Conservation (phyloP, 2,888 invertebrate genomes). For the Dendrolimus houi region DNA sequence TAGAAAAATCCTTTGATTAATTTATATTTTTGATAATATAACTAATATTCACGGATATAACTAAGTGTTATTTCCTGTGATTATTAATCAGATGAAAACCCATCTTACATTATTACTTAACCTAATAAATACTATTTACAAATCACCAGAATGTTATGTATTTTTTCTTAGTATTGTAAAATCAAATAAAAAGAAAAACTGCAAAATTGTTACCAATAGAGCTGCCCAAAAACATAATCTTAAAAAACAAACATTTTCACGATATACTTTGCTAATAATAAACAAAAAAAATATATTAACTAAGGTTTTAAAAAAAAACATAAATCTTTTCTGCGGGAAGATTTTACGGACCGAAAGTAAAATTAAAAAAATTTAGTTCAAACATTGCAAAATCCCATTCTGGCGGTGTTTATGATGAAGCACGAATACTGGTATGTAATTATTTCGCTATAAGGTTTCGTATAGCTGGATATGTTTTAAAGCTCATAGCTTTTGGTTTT, state of each 20-base stretch:
- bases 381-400: conserved; percentile 62
- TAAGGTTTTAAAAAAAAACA: background rate
- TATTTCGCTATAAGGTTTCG: conserved; percentile 14
- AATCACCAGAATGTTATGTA: conserved; percentile 64
- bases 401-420: conserved; percentile 65
- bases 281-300: background rate
- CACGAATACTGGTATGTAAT: conserved; percentile 70
- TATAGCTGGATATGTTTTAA: conserved; percentile 19
- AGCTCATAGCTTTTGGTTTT: conserved; percentile 22
- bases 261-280: background rate
- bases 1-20: no score
- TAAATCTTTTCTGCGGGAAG: conserved; percentile 2
- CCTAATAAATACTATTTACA: conserved; percentile 75
- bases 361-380: conserved; percentile 22
- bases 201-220: background rate
- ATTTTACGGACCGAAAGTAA: conserved; percentile 14
- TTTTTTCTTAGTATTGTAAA: conserved; percentile 10
- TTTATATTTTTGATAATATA: no score
- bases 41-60: no score
- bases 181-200: background rate
- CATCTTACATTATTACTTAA: conserved; percentile 22
- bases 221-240: background rate
- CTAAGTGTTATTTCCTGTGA: no score
- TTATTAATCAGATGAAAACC: background rate
- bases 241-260: background rate